Base-by-base conservation (phyloP, 23 tunicate species). In the Ascidia mentula region DNA sequence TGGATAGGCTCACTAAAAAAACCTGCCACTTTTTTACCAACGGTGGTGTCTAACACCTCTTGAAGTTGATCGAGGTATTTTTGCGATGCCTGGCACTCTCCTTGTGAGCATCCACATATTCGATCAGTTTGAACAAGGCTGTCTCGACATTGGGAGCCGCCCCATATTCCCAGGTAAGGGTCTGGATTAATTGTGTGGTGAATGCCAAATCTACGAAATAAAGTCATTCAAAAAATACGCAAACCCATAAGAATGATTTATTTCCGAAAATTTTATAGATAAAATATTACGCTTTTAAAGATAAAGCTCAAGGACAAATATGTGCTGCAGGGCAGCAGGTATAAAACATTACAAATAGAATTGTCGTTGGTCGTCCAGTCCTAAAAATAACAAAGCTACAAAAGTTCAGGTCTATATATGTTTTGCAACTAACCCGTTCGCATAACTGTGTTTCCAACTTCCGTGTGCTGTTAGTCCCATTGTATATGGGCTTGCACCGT, bases 401-500 rank as follows among this genome's bases (percentile, higher is more conserved):
- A n/a, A n/a, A n/a, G n/a, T n/a, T n/a, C n/a, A n/a, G n/a, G n/a
- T n/a, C n/a, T n/a, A n/a, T n/a, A n/a, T n/a, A n/a, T n/a, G n/a
- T n/a, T n/a, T n/a, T n/a, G 38, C 24, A 15, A 38, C 86, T 73
- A 72, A 93, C 98, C 93, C 92, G 38, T 88, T 93, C 0, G 98
- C 93, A 40, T 93, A 93, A 0, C 45, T 30, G 36, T 93, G 93
- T 69, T 93, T 93, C 98, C 98, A 93, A 6, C 93, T 79, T 24
- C 93, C 93, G 60, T 96, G 92, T 32, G 96, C 89, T 13, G 96
- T 96, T 37, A 96, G 69, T n/a, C 96, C 97, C 2, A 88, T 73
- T 3, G 99, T 83, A 60, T 96, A 96, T 53, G 99, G 99, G 53
- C 90, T 79, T 37, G 82, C 90, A 33, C 99, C 99, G 65, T 96